Percentiles rank a stretch among this genome's conserved stretches.
Conservation (phyloP, 2,888 invertebrate genomes). For the Spodoptera littoralis region DNA sequence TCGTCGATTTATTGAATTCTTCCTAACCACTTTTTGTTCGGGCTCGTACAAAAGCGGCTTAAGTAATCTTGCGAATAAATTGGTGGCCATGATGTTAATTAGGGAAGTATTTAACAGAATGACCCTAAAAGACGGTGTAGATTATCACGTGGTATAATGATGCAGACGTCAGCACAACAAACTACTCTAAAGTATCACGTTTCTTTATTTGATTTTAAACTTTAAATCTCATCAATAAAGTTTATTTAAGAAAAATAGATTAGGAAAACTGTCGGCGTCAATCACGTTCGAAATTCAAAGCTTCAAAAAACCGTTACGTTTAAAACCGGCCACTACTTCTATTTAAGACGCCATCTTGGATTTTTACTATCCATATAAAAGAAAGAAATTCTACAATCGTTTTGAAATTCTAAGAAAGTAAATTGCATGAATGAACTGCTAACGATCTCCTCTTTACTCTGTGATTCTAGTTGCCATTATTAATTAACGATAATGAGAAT, state of each 20-base stretch:
- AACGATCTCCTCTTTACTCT: slow-evolving; percentile 14
- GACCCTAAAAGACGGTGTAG: slow-evolving; percentile 37
- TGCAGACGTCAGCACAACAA: no score
- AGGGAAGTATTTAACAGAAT: slow-evolving; percentile 63
- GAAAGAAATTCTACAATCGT: slow-evolving; percentile 21
- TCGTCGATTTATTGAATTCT: slow-evolving; percentile 38
- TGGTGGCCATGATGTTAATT: slow-evolving; percentile 63
- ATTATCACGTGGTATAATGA: no score
- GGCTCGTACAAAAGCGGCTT: slow-evolving; percentile 56
- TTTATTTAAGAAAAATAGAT: no score
- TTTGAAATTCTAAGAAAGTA: slow-evolving; percentile 14
- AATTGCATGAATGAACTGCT: slow-evolving; percentile 22
- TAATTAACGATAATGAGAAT: slow-evolving; percentile 25
- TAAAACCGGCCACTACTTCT: slow-evolving; percentile 40
- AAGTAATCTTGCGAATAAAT: slow-evolving; percentile 59
- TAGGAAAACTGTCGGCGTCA: slow-evolving; percentile 10
- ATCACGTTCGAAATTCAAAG: slow-evolving; percentile 73
- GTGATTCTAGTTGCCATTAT: slow-evolving; percentile 5
- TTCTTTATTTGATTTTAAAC: no score
- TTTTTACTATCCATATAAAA: slow-evolving; percentile 34
- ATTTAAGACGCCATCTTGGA: slow-evolving; percentile 27
- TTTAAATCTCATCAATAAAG: no score
- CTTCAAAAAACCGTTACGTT: slow-evolving; percentile 61
- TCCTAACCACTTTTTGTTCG: slow-evolving; percentile 40
- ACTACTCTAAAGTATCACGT: no score